A percentile compares a stretch with the other conserved stretches of the same genome.
phyloP scores from a whole-genome alignment of 1,140 invertebrate genomes.

The Aphaenogaster rudis region DNA sequence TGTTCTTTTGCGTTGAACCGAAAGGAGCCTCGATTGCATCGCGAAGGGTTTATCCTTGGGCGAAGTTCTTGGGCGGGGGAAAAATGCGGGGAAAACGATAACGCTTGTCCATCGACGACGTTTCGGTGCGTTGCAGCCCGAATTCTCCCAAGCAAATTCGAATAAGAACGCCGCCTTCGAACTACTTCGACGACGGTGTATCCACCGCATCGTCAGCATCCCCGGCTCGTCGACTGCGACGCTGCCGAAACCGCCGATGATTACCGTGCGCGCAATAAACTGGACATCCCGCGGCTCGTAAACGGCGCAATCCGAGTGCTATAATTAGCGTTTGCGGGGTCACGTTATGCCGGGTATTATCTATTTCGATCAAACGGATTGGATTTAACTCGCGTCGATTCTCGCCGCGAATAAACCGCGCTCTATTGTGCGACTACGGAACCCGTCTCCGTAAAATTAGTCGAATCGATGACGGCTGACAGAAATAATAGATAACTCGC shows the following conservation, averaged over 20 bases:
- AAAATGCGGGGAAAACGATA: background rate
- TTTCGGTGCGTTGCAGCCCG: background rate
- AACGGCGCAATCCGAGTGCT: slow-evolving; percentile 56
- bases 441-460: slow-evolving; percentile 24
- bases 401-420: slow-evolving; percentile 31
- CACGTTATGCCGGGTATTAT: slow-evolving; percentile 51
- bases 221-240: slow-evolving; percentile 22
- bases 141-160: background rate
- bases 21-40: background rate
- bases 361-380: slow-evolving; percentile 59
- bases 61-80: background rate
- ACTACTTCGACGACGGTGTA: background rate
- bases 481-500: slow-evolving; percentile 1
- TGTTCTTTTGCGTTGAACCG: background rate
- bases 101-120: background rate
- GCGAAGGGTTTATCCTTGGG: background rate
- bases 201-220: slow-evolving; percentile 9
- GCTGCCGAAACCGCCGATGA: background rate
- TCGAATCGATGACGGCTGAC: background rate
- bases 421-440: slow-evolving; percentile 15
- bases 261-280: slow-evolving; percentile 54
- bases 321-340: slow-evolving; percentile 53
- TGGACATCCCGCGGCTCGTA: slow-evolving; percentile 53
- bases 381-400: slow-evolving; percentile 45
- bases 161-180: background rate